Conservation (phyloP, 2,888 invertebrate species). For the Gandaritis pyraliata region DNA sequence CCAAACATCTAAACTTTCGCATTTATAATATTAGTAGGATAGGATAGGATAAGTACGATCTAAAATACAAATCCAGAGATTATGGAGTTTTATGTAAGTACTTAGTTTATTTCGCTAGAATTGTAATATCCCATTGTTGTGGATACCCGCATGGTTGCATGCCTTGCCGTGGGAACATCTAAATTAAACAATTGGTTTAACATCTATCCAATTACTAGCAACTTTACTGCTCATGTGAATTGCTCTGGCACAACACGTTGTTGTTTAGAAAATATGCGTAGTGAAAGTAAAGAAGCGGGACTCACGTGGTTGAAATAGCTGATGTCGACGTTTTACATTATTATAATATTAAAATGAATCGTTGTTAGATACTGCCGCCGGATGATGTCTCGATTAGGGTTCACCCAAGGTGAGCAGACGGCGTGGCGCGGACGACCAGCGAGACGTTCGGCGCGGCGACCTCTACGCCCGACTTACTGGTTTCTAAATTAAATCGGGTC, state of each 20-base stretch:
- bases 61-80: no score
- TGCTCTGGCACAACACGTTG: constrained; percentile 25
- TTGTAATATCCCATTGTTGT: constrained; percentile 25
- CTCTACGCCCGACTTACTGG: constrained; percentile 69
- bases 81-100: no score
- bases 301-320: constrained; percentile 43
- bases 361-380: constrained; percentile 55
- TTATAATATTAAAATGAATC: constrained; percentile 52
- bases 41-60: no score
- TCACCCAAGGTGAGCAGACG: constrained; percentile 77
- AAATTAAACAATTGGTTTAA: constrained; percentile 35
- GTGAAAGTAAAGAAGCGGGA: constrained; percentile 62
- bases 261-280: constrained; percentile 47
- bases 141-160: constrained; percentile 35
- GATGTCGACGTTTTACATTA: constrained; percentile 45
- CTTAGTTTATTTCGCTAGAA: constrained; percentile 14
- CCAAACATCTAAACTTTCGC: no score
- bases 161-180: constrained; percentile 30
- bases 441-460: constrained; percentile 65
- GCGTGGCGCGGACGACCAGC: constrained; percentile 75
- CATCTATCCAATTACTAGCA: constrained; percentile 32
- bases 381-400: constrained; percentile 61
- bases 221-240: constrained; percentile 32
- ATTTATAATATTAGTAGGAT: no score
- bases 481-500: constrained; percentile 72